A percentile compares a stretch with the other conserved stretches of the same genome.
These are phyloP conservation scores for Drosophila paracracens DNA, from an alignment of 2,888 invertebrate species.

Conservation along the genomic window DNA sequence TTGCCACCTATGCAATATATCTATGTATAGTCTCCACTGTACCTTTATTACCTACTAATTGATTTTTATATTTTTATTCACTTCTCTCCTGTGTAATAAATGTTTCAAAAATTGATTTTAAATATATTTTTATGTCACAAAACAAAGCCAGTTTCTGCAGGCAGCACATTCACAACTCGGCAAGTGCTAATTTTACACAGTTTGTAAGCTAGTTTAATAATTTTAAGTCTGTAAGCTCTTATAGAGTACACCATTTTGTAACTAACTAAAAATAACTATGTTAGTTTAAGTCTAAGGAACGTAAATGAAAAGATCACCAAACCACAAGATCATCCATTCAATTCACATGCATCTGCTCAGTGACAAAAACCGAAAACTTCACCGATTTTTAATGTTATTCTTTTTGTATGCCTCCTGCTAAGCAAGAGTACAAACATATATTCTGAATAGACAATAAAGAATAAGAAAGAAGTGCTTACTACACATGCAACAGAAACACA, in stretches of 20 bases:
- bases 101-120: neutral
- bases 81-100: conserved; percentile 15
- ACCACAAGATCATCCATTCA: conserved; percentile 41
- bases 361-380: conserved; percentile 17
- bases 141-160: conserved; percentile 4
- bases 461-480: conserved; percentile 48
- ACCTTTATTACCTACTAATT: conserved; percentile 19
- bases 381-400: conserved; percentile 39
- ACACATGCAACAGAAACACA: conserved; percentile 40
- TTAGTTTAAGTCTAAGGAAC: conserved; percentile 22
- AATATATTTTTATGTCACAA: conserved; percentile 6
- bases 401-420: conserved; percentile 25
- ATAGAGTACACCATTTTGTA: conserved; percentile 18
- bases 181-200: conserved; percentile 5
- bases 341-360: conserved; percentile 42
- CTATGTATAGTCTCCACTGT: conserved; percentile 38
- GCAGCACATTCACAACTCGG: conserved; percentile 6
- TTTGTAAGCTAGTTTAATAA: conserved; percentile 37
- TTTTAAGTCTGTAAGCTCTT: conserved; percentile 35
- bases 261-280: conserved; percentile 7
- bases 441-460: neutral
- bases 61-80: conserved; percentile 15
- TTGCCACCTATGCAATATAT: conserved; percentile 18
- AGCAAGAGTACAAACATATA: conserved; percentile 12
- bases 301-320: conserved; percentile 1